A percentile compares a stretch with the other conserved stretches of the same genome.
phyloP scores from a whole-genome alignment of 2,797 vertebrate species.

The Hydrocynus forskahlii region DNA sequence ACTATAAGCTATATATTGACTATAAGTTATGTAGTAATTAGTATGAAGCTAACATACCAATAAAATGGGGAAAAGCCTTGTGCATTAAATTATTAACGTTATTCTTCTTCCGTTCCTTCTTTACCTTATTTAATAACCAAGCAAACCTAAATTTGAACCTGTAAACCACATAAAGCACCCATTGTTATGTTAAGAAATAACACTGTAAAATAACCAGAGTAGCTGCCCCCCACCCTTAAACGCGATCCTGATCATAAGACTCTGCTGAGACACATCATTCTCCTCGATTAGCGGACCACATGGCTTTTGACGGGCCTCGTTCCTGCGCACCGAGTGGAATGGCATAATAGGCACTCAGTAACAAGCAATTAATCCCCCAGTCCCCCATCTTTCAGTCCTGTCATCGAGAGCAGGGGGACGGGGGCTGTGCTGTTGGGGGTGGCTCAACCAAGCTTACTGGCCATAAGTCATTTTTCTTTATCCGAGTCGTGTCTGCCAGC shows the following conservation, averaged over 20 bases:
- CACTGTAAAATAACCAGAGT: background rate
- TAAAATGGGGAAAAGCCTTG: background rate
- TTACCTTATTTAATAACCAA: background rate
- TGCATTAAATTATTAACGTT: no score
- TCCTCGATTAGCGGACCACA: conserved; percentile 47
- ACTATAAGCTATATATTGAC: background rate
- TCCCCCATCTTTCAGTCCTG: conserved; percentile 28
- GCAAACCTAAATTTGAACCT: background rate
- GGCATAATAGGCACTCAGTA: conserved; percentile 55
- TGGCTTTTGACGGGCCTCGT: conserved; percentile 45
- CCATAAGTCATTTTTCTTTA: conserved; percentile 26
- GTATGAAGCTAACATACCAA: background rate
- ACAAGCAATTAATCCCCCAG: conserved; percentile 57
- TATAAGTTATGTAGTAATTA: background rate
- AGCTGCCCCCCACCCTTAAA: conserved; percentile 6
- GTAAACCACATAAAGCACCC: background rate
- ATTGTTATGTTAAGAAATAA: background rate
- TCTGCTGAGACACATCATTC: conserved; percentile 35
- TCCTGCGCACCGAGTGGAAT: conserved; percentile 18
- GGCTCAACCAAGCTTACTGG: conserved; percentile 18
- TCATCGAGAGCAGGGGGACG: background rate
- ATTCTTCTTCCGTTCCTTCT: background rate
- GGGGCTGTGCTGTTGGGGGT: background rate
- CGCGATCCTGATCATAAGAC: conserved; percentile 3
- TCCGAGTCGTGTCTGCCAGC: background rate